A percentile compares a stretch with the other conserved stretches of the same genome.
Conservation (phyloP, 2,113 vertebrate species). For the Rhea americana region DNA sequence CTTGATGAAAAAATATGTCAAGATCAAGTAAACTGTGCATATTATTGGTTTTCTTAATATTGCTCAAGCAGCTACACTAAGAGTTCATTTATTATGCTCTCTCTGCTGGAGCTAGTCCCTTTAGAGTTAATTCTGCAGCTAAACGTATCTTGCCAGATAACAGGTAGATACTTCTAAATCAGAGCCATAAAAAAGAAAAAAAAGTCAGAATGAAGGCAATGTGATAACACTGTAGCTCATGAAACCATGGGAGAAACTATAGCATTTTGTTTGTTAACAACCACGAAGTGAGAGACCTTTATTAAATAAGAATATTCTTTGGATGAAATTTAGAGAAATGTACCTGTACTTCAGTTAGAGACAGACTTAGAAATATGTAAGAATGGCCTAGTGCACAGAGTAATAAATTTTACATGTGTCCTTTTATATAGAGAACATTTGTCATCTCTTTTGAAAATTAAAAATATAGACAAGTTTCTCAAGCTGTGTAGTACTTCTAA, state of each 20-base stretch:
- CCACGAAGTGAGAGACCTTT: background rate
- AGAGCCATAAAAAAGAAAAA: background rate
- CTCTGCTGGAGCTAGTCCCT: background rate
- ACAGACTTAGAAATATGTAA: background rate
- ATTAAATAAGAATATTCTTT: background rate
- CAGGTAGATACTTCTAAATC: conserved; percentile 23
- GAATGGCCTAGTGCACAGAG: background rate
- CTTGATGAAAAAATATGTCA: background rate
- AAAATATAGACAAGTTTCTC: background rate
- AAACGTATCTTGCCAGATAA: conserved; percentile 30
- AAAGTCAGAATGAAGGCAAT: conserved; percentile 12
- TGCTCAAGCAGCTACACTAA: background rate
- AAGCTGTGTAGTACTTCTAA: background rate
- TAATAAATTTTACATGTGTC: background rate
- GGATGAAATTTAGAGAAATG: background rate
- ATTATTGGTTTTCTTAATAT: background rate
- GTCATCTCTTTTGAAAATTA: background rate
- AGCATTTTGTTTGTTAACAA: background rate
- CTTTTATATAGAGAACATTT: background rate
- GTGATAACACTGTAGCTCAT: background rate
- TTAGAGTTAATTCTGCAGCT: conserved; percentile 28
- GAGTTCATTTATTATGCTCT: background rate
- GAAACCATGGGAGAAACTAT: background rate
- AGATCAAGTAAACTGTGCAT: conserved; percentile 1
- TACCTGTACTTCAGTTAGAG: background rate